Evolutionary conservation across 2,888 invertebrate species (phyloP).

Genomic region (Morinoia aosen): DNA sequence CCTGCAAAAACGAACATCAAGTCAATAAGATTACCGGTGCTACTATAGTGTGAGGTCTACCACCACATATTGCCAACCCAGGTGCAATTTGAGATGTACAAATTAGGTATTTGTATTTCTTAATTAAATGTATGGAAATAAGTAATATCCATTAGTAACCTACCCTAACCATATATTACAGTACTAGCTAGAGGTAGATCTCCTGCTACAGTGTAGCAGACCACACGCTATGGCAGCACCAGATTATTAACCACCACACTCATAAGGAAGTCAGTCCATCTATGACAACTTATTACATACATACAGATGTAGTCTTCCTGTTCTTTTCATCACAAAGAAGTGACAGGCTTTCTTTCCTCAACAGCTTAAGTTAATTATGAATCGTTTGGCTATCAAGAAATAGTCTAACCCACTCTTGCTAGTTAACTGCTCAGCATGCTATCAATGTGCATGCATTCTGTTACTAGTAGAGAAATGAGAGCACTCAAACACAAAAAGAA

Average conservation of each 20-base stretch:
- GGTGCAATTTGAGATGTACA: too few relatives aligned
- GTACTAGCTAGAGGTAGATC: too few relatives aligned
- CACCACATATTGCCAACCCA: too few relatives aligned
- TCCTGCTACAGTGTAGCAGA: too few relatives aligned
- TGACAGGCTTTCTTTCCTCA: neutral
- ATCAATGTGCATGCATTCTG: neutral
- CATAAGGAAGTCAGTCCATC: too few relatives aligned
- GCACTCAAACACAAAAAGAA: neutral
- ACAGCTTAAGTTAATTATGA: neutral
- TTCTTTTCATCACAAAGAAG: neutral
- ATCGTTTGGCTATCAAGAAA: neutral
- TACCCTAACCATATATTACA: too few relatives aligned
- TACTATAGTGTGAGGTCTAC: neutral
- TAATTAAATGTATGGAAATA: neutral
- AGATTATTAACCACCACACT: neutral
- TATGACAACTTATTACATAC: too few relatives aligned
- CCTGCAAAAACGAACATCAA: constrained; percentile 72
- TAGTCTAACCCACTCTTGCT: neutral
- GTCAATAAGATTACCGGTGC: constrained; percentile 32
- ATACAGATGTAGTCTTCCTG: too few relatives aligned
- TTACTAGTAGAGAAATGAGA: neutral
- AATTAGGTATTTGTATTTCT: neutral
- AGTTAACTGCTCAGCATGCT: neutral
- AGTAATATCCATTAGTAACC: too few relatives aligned
- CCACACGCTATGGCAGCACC: neutral